These are phyloP conservation scores for Petroica traversi DNA, from an alignment of 2,113 vertebrate species.

Conservation along the genomic window DNA sequence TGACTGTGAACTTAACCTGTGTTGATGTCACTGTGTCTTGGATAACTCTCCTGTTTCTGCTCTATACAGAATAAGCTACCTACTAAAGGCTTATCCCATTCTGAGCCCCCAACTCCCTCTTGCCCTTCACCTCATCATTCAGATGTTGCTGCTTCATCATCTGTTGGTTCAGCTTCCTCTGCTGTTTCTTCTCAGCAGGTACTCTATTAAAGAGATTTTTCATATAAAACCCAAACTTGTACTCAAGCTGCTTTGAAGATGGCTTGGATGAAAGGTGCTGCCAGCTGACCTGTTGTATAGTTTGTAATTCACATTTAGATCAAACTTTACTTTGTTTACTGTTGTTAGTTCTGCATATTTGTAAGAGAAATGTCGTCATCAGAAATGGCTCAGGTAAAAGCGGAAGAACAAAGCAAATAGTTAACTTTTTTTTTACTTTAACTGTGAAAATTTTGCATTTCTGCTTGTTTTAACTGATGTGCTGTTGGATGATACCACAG, in stretches of 20 bases:
- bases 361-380: not conserved
- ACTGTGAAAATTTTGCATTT: not conserved
- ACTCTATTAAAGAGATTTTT: constrained; percentile 46
- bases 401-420: not conserved
- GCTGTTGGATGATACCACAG: not conserved
- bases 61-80: constrained; percentile 75
- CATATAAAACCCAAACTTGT: not conserved
- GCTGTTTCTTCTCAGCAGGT: constrained; percentile 77
- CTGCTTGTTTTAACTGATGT: not conserved
- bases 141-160: constrained; percentile 73
- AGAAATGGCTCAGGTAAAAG: not conserved
- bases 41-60: constrained; percentile 72
- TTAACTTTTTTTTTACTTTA: not conserved
- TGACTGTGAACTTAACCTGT: not conserved
- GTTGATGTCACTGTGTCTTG: not conserved
- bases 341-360: not conserved
- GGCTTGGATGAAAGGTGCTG: not conserved
- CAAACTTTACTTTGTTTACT: not conserved
- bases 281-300: not conserved
- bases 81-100: constrained; percentile 69
- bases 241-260: not conserved
- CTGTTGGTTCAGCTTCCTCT: constrained; percentile 63
- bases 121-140: constrained; percentile 76
- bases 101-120: constrained; percentile 70
- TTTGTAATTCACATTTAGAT: not conserved